Conservation (phyloP, 2,113 vertebrate genomes). For the Pomatorhinus ruficollis region DNA sequence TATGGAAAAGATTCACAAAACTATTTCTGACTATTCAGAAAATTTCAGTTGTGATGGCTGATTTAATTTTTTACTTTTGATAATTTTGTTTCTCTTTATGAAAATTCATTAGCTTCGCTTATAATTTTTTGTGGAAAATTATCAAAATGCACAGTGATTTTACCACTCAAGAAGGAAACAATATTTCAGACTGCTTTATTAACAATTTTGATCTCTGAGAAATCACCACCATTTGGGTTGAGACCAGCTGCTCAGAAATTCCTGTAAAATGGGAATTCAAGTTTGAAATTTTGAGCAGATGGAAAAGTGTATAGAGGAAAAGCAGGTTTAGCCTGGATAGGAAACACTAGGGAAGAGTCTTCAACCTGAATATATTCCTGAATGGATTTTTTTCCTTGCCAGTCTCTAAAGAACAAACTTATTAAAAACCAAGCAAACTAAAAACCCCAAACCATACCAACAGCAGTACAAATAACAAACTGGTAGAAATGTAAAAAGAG, state of each 20-base stretch:
- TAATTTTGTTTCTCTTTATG: background rate
- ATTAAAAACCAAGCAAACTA: background rate
- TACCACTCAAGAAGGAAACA: background rate
- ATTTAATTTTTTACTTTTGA: background rate
- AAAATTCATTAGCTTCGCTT: background rate
- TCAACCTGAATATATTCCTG: background rate
- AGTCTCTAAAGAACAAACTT: background rate
- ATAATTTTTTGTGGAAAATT: background rate
- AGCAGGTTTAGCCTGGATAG: background rate
- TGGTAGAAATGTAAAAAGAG: background rate
- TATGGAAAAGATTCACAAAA: background rate
- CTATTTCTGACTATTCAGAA: background rate
- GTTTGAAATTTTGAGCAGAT: background rate
- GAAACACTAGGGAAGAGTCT: background rate
- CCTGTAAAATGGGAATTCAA: background rate
- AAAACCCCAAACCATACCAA: background rate
- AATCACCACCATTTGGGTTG: background rate
- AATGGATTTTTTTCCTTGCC: background rate
- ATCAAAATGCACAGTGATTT: background rate
- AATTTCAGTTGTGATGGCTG: background rate
- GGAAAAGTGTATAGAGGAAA: background rate
- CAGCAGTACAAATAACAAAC: rapidly evolving
- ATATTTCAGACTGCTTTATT: background rate
- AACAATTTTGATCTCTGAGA: background rate
- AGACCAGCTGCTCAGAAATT: background rate